Evolutionary conservation across 2,797 vertebrate genomes (phyloP).

Genomic region (Mycteria americana): DNA sequence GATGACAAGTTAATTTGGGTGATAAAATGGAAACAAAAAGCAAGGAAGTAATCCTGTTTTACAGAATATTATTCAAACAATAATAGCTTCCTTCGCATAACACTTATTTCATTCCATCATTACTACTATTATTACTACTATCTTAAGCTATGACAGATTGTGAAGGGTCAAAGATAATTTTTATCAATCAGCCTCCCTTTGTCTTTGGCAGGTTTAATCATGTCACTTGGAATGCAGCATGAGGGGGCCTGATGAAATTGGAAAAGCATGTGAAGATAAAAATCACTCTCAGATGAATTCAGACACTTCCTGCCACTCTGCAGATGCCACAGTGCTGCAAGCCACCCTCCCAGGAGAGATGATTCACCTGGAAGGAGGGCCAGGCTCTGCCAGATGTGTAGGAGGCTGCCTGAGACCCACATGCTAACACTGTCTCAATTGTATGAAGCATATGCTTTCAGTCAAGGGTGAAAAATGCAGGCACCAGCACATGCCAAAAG

Average conservation of each 20-base stretch:
- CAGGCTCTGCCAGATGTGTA: slow-evolving; percentile 95
- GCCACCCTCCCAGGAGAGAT: slow-evolving; percentile 89
- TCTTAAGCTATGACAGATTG: slow-evolving; percentile 77
- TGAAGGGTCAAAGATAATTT: slow-evolving; percentile 79
- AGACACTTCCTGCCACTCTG: slow-evolving; percentile 91
- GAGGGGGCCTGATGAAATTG: slow-evolving; percentile 84
- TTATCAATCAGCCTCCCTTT: slow-evolving; percentile 76
- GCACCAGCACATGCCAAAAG: slow-evolving; percentile 93
- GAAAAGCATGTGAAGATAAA: slow-evolving; percentile 92
- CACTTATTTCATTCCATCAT: slow-evolving; percentile 61
- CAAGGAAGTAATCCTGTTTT: slow-evolving; percentile 60
- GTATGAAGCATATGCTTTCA: slow-evolving; percentile 95
- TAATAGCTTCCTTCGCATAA: slow-evolving; percentile 29
- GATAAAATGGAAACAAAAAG: slow-evolving; percentile 66
- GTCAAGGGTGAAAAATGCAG: slow-evolving; percentile 96
- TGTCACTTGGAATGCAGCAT: slow-evolving; percentile 81
- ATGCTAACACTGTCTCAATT: slow-evolving; percentile 92
- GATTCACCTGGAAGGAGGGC: slow-evolving; percentile 95
- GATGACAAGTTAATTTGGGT: slow-evolving; percentile 69
- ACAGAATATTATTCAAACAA: slow-evolving; percentile 67
- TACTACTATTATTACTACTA: slow-evolving; percentile 74
- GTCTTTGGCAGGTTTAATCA: slow-evolving; percentile 80
- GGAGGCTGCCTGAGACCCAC: slow-evolving; percentile 85
- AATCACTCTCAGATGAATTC: slow-evolving; percentile 87
- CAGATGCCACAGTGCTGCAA: slow-evolving; percentile 88